phyloP scores from a whole-genome alignment of 2,113 vertebrate species.

The Notothenia rossii region DNA sequence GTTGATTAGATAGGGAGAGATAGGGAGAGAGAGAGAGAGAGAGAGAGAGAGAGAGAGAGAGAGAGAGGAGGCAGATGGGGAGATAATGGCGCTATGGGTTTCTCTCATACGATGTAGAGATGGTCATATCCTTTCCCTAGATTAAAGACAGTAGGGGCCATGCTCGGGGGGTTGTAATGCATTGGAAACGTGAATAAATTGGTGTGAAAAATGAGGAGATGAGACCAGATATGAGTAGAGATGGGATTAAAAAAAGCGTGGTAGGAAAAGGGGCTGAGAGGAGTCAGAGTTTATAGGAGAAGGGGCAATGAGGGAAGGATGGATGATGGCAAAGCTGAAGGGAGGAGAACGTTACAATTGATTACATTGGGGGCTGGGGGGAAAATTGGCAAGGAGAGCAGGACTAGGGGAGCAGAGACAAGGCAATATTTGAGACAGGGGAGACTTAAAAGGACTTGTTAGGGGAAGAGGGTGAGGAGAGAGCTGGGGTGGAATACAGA shows the following conservation, averaged over 20 bases:
- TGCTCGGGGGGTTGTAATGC: not conserved
- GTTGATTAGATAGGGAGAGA: slow-evolving; percentile 7
- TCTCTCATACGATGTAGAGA: slow-evolving; percentile 55
- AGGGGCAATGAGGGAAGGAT: not conserved
- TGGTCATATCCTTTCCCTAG: slow-evolving; percentile 56
- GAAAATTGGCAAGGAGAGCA: not conserved
- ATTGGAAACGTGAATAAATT: slow-evolving; percentile 25
- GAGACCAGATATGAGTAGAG: not conserved
- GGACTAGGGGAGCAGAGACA: not conserved
- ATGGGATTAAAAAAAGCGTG: not conserved
- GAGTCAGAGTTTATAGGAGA: slow-evolving; percentile 26
- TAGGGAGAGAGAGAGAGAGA: not conserved
- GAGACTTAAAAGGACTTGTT: slow-evolving; percentile 48
- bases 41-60: not conserved
- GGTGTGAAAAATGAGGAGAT: slow-evolving; percentile 14
- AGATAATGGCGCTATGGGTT: slow-evolving; percentile 79
- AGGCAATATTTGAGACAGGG: slow-evolving; percentile 25
- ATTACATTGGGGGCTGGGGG: not conserved
- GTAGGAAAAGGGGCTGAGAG: not conserved
- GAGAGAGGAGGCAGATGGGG: slow-evolving; percentile 60
- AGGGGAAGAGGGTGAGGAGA: slow-evolving; percentile 27
- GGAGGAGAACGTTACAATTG: slow-evolving; percentile 7
- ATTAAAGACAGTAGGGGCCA: slow-evolving; percentile 31
- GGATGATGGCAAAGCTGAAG: not conserved
- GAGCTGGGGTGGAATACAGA: slow-evolving; percentile 44